phyloP scores from a whole-genome alignment of 1,140 invertebrate species.

The Trichonephila inaurata region DNA sequence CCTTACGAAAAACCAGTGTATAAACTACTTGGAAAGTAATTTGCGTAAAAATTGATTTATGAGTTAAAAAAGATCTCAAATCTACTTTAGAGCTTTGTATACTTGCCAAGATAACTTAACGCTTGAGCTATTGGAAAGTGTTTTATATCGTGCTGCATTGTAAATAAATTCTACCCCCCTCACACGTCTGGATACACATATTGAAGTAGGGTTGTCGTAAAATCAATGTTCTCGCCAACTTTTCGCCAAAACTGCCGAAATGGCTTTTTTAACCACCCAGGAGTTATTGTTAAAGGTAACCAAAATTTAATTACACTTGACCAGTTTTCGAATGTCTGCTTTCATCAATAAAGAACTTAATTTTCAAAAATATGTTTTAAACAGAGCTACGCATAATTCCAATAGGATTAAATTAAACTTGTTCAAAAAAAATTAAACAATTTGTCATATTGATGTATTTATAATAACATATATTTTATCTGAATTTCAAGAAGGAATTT shows the following conservation, averaged over 20 bases:
- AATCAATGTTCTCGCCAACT: constrained; percentile 30
- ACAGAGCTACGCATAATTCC: no score
- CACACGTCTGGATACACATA: constrained; percentile 19
- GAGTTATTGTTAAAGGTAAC: no score
- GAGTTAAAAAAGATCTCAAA: constrained; percentile 48
- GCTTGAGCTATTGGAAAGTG: constrained; percentile 58
- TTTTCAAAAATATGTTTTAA: no score
- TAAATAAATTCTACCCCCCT: constrained; percentile 44
- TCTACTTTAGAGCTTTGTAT: neutral
- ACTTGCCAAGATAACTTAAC: constrained; percentile 44
- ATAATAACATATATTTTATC: no score
- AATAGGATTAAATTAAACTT: no score
- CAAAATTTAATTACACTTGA: no score
- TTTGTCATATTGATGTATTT: no score
- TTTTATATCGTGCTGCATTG: constrained; percentile 58
- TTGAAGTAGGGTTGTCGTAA: constrained; percentile 37
- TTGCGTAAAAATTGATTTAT: constrained; percentile 63
- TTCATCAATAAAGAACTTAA: no score
- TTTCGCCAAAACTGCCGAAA: neutral
- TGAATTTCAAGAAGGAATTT: no score
- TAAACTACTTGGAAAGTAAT: constrained; percentile 56
- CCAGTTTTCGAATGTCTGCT: no score
- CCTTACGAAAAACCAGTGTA: neutral
- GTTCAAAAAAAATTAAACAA: no score
- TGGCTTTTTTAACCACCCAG: no score